A percentile compares a stretch with the other conserved stretches of the same genome.
phyloP scores from a whole-genome alignment of 2,797 vertebrate species.

The Brachyalestes nurse region DNA sequence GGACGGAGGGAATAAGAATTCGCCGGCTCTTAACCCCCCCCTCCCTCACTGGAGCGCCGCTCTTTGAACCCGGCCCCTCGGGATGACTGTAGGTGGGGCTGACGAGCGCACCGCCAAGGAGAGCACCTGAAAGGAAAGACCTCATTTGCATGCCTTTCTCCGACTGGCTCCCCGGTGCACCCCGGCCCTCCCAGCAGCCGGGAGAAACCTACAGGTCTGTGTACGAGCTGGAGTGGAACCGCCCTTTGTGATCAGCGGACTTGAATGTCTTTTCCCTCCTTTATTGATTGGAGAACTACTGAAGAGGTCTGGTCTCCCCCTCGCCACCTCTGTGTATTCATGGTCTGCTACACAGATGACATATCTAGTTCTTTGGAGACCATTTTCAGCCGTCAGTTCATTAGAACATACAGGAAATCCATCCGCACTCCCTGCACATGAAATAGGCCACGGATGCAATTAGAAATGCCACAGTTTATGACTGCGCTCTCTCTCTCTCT shows the following conservation, averaged over 20 bases:
- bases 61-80: conserved; percentile 66
- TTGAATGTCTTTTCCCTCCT: neutral
- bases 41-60: conserved; percentile 8
- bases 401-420: conserved; percentile 35
- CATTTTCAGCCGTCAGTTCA: conserved; percentile 14
- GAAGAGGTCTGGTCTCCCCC: neutral
- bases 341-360: conserved; percentile 13
- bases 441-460: conserved; percentile 13
- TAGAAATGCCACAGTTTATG: conserved; percentile 24
- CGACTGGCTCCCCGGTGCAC: neutral
- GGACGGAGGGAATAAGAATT: conserved; percentile 71
- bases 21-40: conserved; percentile 50
- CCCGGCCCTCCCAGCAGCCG: neutral
- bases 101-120: conserved; percentile 11
- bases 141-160: conserved; percentile 46
- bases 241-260: neutral
- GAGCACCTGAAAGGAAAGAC: conserved; percentile 56
- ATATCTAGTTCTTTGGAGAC: neutral
- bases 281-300: neutral
- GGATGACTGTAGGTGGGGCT: conserved; percentile 62
- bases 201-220: neutral
- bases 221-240: neutral
- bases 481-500: neutral
- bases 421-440: neutral
- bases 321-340: conserved; percentile 5